phyloP scores from a whole-genome alignment of 2,797 vertebrate species.

The Megaceryle alcyon region DNA sequence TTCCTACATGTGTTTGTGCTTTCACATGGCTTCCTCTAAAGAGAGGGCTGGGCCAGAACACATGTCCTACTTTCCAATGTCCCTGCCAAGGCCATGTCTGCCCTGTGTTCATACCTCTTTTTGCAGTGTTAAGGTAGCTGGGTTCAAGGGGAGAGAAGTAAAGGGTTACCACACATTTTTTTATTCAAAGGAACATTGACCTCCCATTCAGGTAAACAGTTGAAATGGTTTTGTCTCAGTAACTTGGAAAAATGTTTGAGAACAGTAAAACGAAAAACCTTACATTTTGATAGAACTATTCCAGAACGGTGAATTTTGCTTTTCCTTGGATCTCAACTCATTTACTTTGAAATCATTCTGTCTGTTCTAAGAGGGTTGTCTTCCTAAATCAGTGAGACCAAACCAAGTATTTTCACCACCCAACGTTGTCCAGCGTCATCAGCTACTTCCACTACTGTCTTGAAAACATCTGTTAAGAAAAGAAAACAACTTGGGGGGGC shows the following conservation, averaged over 20 bases:
- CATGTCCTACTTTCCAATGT: background rate
- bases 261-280: background rate
- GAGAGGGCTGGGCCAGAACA: background rate
- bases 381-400: background rate
- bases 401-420: background rate
- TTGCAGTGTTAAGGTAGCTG: conserved; percentile 1
- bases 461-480: background rate
- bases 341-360: background rate
- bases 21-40: conserved; percentile 47
- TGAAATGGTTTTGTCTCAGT: background rate
- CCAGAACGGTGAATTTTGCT: background rate
- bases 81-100: background rate
- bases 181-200: conserved; percentile 1
- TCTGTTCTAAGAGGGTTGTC: background rate
- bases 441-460: background rate
- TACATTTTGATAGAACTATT: background rate
- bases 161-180: conserved; percentile 11
- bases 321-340: background rate
- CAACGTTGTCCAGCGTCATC: background rate
- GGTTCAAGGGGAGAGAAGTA: background rate
- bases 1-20: conserved; percentile 10
- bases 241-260: background rate
- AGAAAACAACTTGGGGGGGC: background rate
- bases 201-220: background rate
- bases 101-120: background rate